Percentiles rank a stretch among this genome's conserved stretches.
Conservation (phyloP, 1,140 invertebrate genomes). For the Hylaeus anthracinus region DNA sequence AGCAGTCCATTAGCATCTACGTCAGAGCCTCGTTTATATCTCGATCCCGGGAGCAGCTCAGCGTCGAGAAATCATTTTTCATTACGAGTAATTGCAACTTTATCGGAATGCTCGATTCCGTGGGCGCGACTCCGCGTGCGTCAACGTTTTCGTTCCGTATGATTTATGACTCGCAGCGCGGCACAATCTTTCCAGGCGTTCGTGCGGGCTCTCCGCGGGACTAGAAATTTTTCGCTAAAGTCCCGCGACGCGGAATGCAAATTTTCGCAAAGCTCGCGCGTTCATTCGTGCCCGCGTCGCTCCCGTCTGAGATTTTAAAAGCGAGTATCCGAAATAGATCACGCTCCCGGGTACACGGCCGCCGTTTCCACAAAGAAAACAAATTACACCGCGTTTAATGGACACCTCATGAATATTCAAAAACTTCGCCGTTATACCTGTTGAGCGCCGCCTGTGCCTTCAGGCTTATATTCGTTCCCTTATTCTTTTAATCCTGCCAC, state of each 20-base stretch:
- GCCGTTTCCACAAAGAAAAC: slow-evolving; percentile 32
- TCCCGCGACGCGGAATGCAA: neutral
- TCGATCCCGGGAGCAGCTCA: too few relatives aligned
- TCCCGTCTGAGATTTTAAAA: slow-evolving; percentile 23
- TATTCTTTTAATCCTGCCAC: slow-evolving; percentile 37
- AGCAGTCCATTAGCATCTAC: too few relatives aligned
- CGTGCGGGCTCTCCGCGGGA: neutral
- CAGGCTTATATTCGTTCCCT: slow-evolving; percentile 44
- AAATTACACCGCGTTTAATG: slow-evolving; percentile 45
- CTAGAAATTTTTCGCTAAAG: neutral
- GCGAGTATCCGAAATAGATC: slow-evolving; percentile 16
- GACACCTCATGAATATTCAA: slow-evolving; percentile 49
- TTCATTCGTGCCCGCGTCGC: too few relatives aligned
- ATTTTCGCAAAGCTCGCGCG: neutral
- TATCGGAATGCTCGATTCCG: slow-evolving; percentile 21
- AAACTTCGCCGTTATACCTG: slow-evolving; percentile 36
- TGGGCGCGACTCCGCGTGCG: neutral
- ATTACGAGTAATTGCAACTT: slow-evolving; percentile 33
- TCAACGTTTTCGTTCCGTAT: neutral
- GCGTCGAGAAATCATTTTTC: slow-evolving; percentile 30
- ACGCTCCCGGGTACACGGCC: neutral
- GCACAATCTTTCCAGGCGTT: neutral
- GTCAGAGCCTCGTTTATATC: too few relatives aligned
- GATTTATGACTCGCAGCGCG: slow-evolving; percentile 10
- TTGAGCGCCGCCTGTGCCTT: slow-evolving; percentile 31